These are phyloP conservation scores for Kryptolebias marmoratus DNA, from an alignment of 2,113 vertebrate genomes.

Conservation along the genomic window DNA sequence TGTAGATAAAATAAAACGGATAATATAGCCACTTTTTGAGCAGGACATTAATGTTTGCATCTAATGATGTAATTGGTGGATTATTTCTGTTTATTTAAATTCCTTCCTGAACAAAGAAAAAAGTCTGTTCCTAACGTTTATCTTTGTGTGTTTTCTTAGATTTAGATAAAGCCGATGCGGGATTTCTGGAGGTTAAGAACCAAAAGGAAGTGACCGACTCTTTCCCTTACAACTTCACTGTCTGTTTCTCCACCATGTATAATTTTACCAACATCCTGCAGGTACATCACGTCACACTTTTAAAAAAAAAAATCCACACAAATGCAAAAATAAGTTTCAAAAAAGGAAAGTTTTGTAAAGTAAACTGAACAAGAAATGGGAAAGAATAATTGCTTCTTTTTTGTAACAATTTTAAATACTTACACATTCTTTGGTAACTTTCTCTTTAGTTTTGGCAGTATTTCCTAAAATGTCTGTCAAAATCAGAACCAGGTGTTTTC, in stretches of 20 bases:
- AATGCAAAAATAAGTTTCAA: neutral
- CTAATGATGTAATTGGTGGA: no score
- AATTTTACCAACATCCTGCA: slow-evolving; percentile 78
- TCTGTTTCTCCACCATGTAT: slow-evolving; percentile 83
- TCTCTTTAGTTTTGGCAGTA: neutral
- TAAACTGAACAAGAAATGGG: no score
- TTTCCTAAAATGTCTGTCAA: no score
- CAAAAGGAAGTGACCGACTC: slow-evolving; percentile 37
- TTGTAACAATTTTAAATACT: no score
- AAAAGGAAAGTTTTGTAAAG: neutral
- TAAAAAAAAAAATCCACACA: neutral
- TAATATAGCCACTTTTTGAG: no score
- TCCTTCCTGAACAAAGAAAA: neutral
- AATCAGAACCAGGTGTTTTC: no score
- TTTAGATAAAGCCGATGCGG: no score
- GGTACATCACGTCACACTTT: slow-evolving; percentile 7
- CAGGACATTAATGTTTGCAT: no score
- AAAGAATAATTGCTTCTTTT: no score
- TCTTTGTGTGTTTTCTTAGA: neutral
- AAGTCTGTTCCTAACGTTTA: neutral
- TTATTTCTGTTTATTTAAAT: neutral
- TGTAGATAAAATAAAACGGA: no score
- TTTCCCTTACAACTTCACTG: slow-evolving; percentile 71
- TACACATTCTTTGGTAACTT: no score
- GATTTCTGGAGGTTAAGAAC: slow-evolving; percentile 67